Evolutionary conservation across 2,113 vertebrate genomes (phyloP).

Genomic region (Campylomormyrus numenius): DNA sequence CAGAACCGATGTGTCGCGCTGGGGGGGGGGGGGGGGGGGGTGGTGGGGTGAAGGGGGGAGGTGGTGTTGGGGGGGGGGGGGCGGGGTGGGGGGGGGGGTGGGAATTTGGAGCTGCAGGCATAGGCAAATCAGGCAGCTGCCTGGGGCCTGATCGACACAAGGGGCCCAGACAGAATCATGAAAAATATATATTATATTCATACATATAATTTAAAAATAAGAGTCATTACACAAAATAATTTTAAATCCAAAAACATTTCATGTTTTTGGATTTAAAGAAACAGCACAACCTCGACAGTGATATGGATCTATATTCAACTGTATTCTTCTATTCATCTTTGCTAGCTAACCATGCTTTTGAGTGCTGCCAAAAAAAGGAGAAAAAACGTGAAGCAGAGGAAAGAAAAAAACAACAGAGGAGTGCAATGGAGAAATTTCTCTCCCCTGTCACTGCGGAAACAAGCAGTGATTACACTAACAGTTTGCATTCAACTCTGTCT

Average conservation of each 20-base stretch:
- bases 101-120: background rate
- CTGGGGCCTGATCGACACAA: background rate
- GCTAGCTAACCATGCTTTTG: background rate
- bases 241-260: background rate
- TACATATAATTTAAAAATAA: background rate
- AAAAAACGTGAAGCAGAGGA: background rate
- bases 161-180: background rate
- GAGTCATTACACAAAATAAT: background rate
- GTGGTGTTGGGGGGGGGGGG: too few relatives aligned
- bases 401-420: background rate
- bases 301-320: background rate
- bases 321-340: background rate
- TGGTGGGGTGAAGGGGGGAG: too few relatives aligned
- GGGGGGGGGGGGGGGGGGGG: too few relatives aligned
- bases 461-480: background rate
- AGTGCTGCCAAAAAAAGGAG: background rate
- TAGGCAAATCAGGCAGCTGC: background rate
- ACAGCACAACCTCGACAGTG: background rate
- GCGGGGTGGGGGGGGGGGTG: background rate
- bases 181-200: background rate
- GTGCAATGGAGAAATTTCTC: background rate
- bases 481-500: background rate
- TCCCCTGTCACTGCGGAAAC: background rate
- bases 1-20: background rate
- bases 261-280: background rate